phyloP scores from a whole-genome alignment of 2,113 vertebrate species.

The Oreochromis aureus region DNA sequence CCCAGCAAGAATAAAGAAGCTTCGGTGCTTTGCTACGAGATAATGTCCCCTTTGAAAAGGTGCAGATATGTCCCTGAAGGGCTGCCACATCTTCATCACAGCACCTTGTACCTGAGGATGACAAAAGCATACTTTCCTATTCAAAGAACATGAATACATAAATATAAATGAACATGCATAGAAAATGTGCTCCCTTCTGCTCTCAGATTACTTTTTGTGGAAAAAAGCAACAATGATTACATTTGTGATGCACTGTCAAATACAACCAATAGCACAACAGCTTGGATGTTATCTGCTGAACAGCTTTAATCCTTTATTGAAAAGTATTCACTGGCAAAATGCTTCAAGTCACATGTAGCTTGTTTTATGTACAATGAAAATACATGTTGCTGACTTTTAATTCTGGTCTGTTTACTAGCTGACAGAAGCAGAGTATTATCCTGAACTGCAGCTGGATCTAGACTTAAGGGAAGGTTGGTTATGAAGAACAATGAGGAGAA shows the following conservation, averaged over 20 bases:
- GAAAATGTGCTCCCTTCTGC: background rate
- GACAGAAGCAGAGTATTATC: background rate
- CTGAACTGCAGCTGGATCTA: background rate
- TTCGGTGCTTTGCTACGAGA: background rate
- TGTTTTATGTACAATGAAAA: background rate
- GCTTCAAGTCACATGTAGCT: background rate
- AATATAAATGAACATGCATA: constrained; percentile 40
- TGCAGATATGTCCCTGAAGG: background rate
- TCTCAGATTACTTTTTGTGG: background rate
- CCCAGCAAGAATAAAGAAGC: background rate
- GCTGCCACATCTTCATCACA: background rate
- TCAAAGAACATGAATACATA: constrained; percentile 28
- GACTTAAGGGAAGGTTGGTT: background rate
- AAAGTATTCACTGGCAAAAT: background rate
- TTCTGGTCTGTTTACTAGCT: background rate
- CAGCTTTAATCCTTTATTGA: background rate
- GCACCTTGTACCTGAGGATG: background rate
- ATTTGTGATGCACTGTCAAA: background rate
- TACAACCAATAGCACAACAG: background rate
- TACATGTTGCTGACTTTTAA: background rate
- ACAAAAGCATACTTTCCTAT: constrained; percentile 5
- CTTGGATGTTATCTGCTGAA: background rate
- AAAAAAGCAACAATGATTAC: background rate
- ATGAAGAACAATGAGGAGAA: background rate
- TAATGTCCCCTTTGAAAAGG: background rate